phyloP scores from a whole-genome alignment of 2,797 vertebrate genomes.

The Selene dorsalis region DNA sequence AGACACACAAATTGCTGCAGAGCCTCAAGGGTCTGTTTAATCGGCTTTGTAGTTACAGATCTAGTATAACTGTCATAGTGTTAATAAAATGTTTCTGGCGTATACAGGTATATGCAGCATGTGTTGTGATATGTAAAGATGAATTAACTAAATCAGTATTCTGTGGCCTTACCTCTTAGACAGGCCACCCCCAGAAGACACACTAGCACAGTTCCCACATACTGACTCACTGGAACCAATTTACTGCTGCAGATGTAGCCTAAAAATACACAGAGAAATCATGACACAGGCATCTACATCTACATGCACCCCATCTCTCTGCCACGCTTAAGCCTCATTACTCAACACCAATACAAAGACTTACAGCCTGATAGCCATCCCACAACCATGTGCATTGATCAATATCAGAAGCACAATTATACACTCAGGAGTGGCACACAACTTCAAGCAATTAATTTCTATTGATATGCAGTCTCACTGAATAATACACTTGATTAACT shows the following conservation, averaged over 20 bases:
- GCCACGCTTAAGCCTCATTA: slow-evolving; percentile 51
- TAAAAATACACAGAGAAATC: slow-evolving; percentile 66
- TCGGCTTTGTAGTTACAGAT: slow-evolving; percentile 54
- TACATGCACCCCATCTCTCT: background rate
- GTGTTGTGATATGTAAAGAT: slow-evolving; percentile 45
- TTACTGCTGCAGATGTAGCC: slow-evolving; percentile 92
- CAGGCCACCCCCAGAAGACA: slow-evolving; percentile 92
- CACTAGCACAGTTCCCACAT: slow-evolving; percentile 88
- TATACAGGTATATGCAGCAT: slow-evolving; percentile 32
- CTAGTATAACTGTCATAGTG: slow-evolving; percentile 46
- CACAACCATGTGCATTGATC: slow-evolving; percentile 60
- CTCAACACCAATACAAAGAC: slow-evolving; percentile 42
- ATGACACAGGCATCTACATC: slow-evolving; percentile 33
- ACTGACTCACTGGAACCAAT: slow-evolving; percentile 90
- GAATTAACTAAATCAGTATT: slow-evolving; percentile 36
- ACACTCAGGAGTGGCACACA: slow-evolving; percentile 58
- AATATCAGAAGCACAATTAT: slow-evolving; percentile 69
- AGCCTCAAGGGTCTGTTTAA: slow-evolving; percentile 59
- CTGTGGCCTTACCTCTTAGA: slow-evolving; percentile 88
- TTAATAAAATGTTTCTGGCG: slow-evolving; percentile 49
- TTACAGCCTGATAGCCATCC: slow-evolving; percentile 49
- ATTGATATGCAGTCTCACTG: slow-evolving; percentile 50
- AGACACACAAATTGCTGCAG: slow-evolving; percentile 17
- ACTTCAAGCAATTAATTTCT: slow-evolving; percentile 69
- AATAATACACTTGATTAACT: slow-evolving; percentile 65